Base-by-base conservation (phyloP, 30 jellyfish, hydroid and myxozoan species). In the Rhopilema esculentum region DNA sequence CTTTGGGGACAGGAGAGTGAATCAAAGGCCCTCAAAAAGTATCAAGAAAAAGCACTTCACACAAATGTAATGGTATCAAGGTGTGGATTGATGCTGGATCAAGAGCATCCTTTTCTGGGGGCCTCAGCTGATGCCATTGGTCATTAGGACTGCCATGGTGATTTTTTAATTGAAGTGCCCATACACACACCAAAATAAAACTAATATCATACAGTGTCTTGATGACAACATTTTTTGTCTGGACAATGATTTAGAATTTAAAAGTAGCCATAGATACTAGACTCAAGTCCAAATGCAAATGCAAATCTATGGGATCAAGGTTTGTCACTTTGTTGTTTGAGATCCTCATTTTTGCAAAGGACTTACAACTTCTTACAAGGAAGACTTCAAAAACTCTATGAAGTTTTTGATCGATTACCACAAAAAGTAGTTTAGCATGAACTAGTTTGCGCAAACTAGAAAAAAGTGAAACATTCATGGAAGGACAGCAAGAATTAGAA, bases 61-160 rank as follows among this genome's bases (percentile, higher is more conserved):
- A 48, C n/a, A 24, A 72, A 29, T 72, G 26, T 72, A 12, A 26
- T 12, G 26, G 67, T n/a, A 8, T 17, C 67, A 15, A 16, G 20
- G 48, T 16, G 23, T 25, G 83, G 57, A 29, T n/a, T 49, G 57
- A 72, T 49, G 66, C 28, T 0, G 26, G 0, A 18, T n/a, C 32
- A 72, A 23, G 57, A 72, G 29, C 26, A 29, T 24, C 50, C 27
- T 16, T 72, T 72, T 29, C 67, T 72, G 26, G 83, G 74, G 19
- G 74, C 74, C 31, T 64, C 74, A 17, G 74, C 74, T 21, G 74
- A 64, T 64, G 74, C 30, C 74, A 64, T 64, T 64, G 74, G 74
- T 20, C 27, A 64, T 64, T 64, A 7, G 6, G 74, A 64, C 74
- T 64, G 74, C 74, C 74, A 64, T 25, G 74, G 74, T 20, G 8